Evolutionary conservation across 2,888 invertebrate genomes (phyloP).

Genomic region (Eudasyphora cyanicolor): DNA sequence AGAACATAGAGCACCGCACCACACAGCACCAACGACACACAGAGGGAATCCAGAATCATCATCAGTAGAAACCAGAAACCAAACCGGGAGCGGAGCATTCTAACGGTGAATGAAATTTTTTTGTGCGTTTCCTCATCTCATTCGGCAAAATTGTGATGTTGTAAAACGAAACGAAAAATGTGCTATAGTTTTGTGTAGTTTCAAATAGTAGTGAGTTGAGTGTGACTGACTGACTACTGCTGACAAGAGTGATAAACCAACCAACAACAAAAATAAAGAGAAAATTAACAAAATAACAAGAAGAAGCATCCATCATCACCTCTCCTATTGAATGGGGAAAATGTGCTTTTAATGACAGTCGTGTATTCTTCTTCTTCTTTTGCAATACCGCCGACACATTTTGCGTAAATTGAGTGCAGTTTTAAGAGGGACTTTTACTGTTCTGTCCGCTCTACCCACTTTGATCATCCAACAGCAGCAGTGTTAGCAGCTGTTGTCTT

Average conservation of each 20-base stretch:
- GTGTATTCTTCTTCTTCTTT: too few relatives aligned
- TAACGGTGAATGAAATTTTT: slow-evolving; percentile 63
- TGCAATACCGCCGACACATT: background rate
- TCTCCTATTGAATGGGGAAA: slow-evolving; percentile 8
- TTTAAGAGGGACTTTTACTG: background rate
- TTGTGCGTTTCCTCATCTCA: slow-evolving; percentile 63
- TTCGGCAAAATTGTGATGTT: slow-evolving; percentile 46
- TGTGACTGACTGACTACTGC: too few relatives aligned
- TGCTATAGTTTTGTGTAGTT: slow-evolving; percentile 66
- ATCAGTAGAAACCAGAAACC: background rate
- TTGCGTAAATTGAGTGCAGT: background rate
- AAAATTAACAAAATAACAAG: slow-evolving; percentile 31
- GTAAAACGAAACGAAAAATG: slow-evolving; percentile 68
- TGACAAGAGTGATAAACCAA: too few relatives aligned
- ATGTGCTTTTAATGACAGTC: slow-evolving; percentile 14
- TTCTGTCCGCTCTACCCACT: too few relatives aligned
- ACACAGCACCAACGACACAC: too few relatives aligned
- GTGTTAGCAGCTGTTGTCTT: background rate
- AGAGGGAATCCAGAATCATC: background rate
- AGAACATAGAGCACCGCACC: too few relatives aligned
- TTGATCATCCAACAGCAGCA: background rate
- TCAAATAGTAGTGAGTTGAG: slow-evolving; percentile 4
- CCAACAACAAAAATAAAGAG: background rate
- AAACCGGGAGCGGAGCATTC: background rate
- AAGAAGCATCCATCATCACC: background rate